Conservation (phyloP, 2,113 vertebrate genomes). For the Syngnathoides biaculeatus region DNA sequence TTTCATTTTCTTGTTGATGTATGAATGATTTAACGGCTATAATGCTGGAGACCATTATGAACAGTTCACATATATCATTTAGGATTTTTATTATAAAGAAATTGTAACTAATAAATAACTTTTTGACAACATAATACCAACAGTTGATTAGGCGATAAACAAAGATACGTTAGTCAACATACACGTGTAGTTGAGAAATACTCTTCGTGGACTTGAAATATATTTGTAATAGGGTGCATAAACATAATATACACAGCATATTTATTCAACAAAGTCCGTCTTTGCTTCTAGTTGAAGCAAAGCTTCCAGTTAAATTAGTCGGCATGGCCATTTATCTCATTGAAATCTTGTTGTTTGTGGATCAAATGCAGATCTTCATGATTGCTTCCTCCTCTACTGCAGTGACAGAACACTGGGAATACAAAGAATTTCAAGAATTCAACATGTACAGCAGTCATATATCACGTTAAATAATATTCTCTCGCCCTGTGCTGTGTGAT, state of each 20-base stretch:
- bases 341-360: constrained; percentile 24
- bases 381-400: constrained; percentile 23
- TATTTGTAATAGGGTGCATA: constrained; percentile 43
- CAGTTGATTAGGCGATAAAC: constrained; percentile 45
- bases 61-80: neutral
- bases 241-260: constrained; percentile 61
- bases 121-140: constrained; percentile 39
- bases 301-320: constrained; percentile 47
- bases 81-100: constrained; percentile 46
- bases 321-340: constrained; percentile 32
- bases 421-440: constrained; percentile 7
- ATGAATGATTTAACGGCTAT: constrained; percentile 13
- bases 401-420: constrained; percentile 20
- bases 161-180: constrained; percentile 39
- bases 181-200: constrained; percentile 55
- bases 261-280: constrained; percentile 41
- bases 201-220: constrained; percentile 40
- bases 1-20: constrained; percentile 2
- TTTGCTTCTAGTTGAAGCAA: constrained; percentile 41
- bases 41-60: constrained; percentile 10
- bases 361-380: constrained; percentile 45
- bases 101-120: constrained; percentile 63
- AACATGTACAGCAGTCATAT: neutral
- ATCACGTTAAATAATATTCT: neutral
- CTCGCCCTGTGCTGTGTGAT: neutral